Conservation (phyloP, 2,113 vertebrate genomes). For the Spea bombifrons region DNA sequence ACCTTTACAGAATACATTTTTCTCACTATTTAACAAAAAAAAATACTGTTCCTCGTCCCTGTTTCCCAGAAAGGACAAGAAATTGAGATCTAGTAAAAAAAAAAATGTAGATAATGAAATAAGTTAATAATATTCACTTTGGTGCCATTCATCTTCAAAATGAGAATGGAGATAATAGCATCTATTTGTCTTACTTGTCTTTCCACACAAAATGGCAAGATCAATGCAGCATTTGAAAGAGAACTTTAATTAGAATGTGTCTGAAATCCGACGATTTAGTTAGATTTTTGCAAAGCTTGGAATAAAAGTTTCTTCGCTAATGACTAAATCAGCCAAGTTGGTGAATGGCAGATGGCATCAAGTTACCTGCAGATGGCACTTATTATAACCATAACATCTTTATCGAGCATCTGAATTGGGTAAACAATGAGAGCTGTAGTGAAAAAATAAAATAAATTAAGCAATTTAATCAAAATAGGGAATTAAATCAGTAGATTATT, state of each 20-base stretch:
- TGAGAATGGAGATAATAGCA: slow-evolving; percentile 33
- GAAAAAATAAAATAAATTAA: not conserved
- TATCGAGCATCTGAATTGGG: not conserved
- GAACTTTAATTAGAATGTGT: slow-evolving; percentile 33
- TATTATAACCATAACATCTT: not conserved
- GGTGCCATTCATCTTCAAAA: slow-evolving; percentile 37
- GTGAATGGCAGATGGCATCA: not conserved
- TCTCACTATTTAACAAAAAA: not conserved
- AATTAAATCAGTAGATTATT: too few species aligned
- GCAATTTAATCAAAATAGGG: not conserved
- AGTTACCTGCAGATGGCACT: not conserved
- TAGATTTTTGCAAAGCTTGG: not conserved
- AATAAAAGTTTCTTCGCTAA: not conserved
- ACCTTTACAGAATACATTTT: not conserved
- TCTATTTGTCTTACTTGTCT: slow-evolving; percentile 41
- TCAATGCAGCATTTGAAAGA: slow-evolving; percentile 29
- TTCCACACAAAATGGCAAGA: slow-evolving; percentile 19
- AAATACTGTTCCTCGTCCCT: not conserved
- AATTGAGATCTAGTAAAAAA: slow-evolving; percentile 14
- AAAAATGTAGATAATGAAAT: slow-evolving; percentile 41
- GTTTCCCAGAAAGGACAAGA: not conserved
- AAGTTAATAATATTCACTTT: slow-evolving; percentile 40
- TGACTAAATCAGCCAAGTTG: not conserved
- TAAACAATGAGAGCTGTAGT: not conserved
- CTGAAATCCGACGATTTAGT: slow-evolving; percentile 2